Base-by-base conservation (phyloP, 2,888 invertebrate genomes). In the Eupsilia transversa region DNA sequence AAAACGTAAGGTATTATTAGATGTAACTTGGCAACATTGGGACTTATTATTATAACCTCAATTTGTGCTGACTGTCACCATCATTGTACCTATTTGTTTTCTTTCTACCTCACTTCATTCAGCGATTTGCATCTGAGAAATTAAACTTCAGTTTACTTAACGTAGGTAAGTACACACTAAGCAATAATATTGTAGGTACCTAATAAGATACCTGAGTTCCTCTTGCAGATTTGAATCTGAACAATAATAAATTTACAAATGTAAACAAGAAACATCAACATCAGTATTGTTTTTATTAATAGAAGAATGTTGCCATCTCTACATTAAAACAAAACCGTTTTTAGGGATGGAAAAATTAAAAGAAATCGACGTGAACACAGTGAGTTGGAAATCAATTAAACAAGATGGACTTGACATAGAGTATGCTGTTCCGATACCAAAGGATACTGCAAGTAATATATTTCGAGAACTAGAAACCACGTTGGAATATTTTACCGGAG, bases 401-500 rank as follows among this genome's bases (percentile, higher is more conserved):
- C 92, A 93, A 35, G 97, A 97, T 84, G 96, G 96, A 57, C 94
- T 98, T 72, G 94, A 97, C 91, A 89, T 97, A 77, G 97, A 97
- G 86, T 97, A 97, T 89, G 92, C 95, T 23, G 89, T 96, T 57
- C 89, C 97, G 3, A 95, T 97, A 77, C 92, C 94, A 0, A 93
- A 88, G 83, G 64, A 76, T 59, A 87, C 96, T 64, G 97, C 97
- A 6, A 94, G 95, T 82, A 83, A 89, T 30, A 49, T 71, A 70
- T 92, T 97, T 66, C 83, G 89, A 57, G 94, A 96, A 84, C 94
- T 97, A 12, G 97, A 98, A 91, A 88, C 94, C 6, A 94, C 94
- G 41, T 85, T 98, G 35, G 93, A 96, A 87, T 98, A 98, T 93
- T 97, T 97, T 85, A 96, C 96, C 10, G 97, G 97, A n/a, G 97